Percentiles rank a stretch among this genome's conserved stretches.
phyloP scores from a whole-genome alignment of 2,797 vertebrate genomes.

The Peromyscus aztecus region DNA sequence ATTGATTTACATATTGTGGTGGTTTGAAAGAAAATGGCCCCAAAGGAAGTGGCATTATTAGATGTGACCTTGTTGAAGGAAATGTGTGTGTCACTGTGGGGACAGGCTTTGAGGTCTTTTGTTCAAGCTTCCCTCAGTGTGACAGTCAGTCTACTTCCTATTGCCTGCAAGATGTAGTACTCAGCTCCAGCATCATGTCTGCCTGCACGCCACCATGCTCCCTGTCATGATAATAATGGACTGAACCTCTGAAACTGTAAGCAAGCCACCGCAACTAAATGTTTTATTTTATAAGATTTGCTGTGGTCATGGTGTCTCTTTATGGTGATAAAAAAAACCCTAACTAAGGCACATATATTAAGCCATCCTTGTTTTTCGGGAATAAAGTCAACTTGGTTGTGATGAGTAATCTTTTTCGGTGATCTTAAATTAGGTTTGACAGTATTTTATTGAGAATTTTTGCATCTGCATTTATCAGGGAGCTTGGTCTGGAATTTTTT shows the following conservation, averaged over 20 bases:
- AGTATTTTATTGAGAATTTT: not conserved
- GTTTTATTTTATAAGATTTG: not conserved
- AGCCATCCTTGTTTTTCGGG: not conserved
- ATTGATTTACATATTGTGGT: not conserved
- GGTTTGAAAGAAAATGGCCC: not conserved
- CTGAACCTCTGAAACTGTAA: not conserved
- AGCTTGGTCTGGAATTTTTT: not conserved
- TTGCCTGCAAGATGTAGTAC: not conserved
- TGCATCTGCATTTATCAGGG: not conserved
- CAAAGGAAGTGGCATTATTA: not conserved
- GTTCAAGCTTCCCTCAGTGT: not conserved
- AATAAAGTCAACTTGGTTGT: not conserved
- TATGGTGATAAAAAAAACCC: too few species aligned
- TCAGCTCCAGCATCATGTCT: not conserved
- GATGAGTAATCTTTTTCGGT: not conserved
- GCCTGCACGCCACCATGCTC: not conserved
- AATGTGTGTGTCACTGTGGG: not conserved
- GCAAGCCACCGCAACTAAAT: not conserved
- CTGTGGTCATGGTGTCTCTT: too few species aligned
- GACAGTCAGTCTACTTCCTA: not conserved
- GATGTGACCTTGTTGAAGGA: not conserved
- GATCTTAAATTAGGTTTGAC: not conserved
- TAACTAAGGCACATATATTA: not conserved
- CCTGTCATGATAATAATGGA: not conserved
- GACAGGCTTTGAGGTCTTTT: not conserved